Base-by-base conservation (phyloP, 2,888 invertebrate genomes). In the Luffia ferchaultella region DNA sequence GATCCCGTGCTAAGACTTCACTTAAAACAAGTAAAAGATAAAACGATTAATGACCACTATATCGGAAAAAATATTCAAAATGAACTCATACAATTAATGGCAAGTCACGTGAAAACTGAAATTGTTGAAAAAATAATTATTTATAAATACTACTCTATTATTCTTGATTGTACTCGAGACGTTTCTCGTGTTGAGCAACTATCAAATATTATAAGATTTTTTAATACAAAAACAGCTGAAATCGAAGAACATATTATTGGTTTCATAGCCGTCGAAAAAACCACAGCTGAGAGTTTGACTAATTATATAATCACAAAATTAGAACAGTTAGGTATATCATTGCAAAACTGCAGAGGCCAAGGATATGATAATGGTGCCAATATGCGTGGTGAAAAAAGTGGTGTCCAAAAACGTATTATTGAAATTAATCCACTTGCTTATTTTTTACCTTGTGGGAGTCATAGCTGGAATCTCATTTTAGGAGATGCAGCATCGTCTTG, bases 41-140 rank as follows among this genome's bases (percentile, higher is more conserved):
- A 50, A 20, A 49, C 40, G 42, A 52, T 52, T 52, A 52, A 54
- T 54, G 51, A 53, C 52, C 52, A 54, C 52, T 54, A 54, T 50
- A 49, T 54, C 50, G 50, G 54, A 45, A 53, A 55, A 53, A 51
- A 46, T 54, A 54, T 55, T 55, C 52, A 54, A 54, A 55, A 55
- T 54, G 52, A 54, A 53, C 54, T 55, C 50, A 55, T 52, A 50
- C 50, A 49, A 53, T 53, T 53, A 49, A 55, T 51, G 51, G 47
- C 50, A 51, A 50, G 51, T 50, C 52, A 52, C 46, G 49, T 45
- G 42, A 49, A 42, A 40, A 49, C 46, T 53, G 12, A 49, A 50
- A 50, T 49, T 50, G 46, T 50, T 50, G 43, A 49, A 42, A 52
- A 50, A 43, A 50, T 50, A 45, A 53, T 50, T 46, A 42, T 46